A percentile compares a stretch with the other conserved stretches of the same genome.
phyloP scores from a whole-genome alignment of 2,797 vertebrate species.

The Discoglossus pictus region DNA sequence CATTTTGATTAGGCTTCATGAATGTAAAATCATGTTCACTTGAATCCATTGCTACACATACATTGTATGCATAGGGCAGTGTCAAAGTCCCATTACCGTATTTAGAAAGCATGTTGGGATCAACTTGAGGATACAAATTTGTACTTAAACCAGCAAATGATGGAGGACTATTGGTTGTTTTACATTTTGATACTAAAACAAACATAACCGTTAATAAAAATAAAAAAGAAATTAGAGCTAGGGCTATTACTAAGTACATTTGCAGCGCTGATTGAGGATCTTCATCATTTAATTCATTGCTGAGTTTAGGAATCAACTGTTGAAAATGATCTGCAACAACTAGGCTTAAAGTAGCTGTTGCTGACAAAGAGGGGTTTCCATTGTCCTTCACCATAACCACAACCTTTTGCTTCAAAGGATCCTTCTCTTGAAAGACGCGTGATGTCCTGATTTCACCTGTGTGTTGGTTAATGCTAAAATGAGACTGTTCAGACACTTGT shows the following conservation, averaged over 20 bases:
- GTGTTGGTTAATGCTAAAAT: constrained; percentile 76
- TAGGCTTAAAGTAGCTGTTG: constrained; percentile 39
- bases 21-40: constrained; percentile 61
- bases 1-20: constrained; percentile 44
- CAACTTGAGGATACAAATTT: constrained; percentile 36
- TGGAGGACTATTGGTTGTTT: constrained; percentile 16
- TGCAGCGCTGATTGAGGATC: constrained; percentile 52
- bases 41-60: constrained; percentile 58
- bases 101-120: constrained; percentile 35
- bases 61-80: constrained; percentile 52
- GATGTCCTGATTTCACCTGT: constrained; percentile 79
- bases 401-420: constrained; percentile 73
- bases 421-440: constrained; percentile 73
- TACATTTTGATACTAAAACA: constrained; percentile 39
- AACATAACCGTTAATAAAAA: constrained; percentile 62
- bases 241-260: constrained; percentile 56
- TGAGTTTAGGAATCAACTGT: constrained; percentile 63
- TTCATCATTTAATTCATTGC: constrained; percentile 57
- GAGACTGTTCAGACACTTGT: constrained; percentile 70
- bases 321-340: constrained; percentile 59
- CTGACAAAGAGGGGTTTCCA: constrained; percentile 66
- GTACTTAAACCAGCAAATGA: constrained; percentile 22
- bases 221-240: constrained; percentile 59
- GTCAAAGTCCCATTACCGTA: constrained; percentile 43
- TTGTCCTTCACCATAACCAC: constrained; percentile 74